phyloP scores from a whole-genome alignment of 2,888 invertebrate genomes.

The Amiota communis region DNA sequence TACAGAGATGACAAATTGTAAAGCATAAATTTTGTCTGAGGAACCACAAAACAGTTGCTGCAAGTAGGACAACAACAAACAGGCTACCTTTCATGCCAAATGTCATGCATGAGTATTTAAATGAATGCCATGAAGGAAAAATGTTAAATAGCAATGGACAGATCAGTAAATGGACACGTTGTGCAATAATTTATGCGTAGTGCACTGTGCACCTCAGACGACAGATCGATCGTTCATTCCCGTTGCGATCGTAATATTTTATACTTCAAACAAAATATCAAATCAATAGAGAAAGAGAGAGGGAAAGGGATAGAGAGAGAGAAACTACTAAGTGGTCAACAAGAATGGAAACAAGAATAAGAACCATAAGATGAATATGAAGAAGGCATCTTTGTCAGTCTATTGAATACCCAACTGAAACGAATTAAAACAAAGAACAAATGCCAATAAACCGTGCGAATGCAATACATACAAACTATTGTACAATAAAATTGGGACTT shows the following conservation, averaged over 20 bases:
- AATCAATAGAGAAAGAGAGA: conserved; percentile 27
- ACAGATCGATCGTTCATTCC: conserved; percentile 1
- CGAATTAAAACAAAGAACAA: conserved; percentile 9
- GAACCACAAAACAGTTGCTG: conserved; percentile 22
- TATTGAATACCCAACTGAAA: background rate
- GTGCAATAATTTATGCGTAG: conserved; percentile 33
- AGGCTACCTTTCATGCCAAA: conserved; percentile 54
- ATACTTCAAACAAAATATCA: conserved; percentile 35
- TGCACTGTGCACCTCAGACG: conserved; percentile 18
- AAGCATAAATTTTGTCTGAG: conserved; percentile 51
- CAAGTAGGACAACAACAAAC: background rate
- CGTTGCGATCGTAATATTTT: conserved; percentile 34
- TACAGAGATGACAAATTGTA: conserved; percentile 57
- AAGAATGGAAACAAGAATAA: too few species aligned
- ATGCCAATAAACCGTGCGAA: conserved; percentile 19
- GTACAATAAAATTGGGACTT: background rate
- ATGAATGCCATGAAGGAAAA: conserved; percentile 41
- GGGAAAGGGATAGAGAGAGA: background rate
- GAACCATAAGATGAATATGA: background rate
- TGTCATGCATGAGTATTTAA: conserved; percentile 55
- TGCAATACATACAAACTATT: background rate
- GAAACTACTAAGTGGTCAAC: background rate
- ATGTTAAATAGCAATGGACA: conserved; percentile 52
- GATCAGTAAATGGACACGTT: conserved; percentile 22
- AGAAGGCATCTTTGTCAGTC: conserved; percentile 4